Base-by-base conservation (phyloP, 2,113 vertebrate species). In the Oostethus manadensis region DNA sequence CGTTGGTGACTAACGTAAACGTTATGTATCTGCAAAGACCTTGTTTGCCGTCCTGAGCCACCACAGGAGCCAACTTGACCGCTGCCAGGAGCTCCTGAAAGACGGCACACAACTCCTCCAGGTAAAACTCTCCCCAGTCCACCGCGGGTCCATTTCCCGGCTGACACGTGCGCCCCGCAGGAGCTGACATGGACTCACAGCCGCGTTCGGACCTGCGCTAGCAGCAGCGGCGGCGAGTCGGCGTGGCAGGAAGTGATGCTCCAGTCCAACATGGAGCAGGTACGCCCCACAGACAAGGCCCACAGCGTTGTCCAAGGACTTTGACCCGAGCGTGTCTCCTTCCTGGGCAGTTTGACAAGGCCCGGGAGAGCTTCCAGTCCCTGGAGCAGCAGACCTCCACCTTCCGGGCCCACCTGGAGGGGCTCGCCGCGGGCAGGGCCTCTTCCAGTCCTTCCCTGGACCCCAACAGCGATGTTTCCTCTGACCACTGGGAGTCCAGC, bases 211-310 rank as follows among this genome's bases (percentile, higher is more conserved):
- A 61, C 51, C 35, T 62, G 57, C 2, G 53, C 82, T 46, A 40
- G 18, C 29, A 38, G 33, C 18, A 40, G 46, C 18, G 6, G 33
- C 33, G 22, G 63, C n/a, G 79, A 86, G 50, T 77, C 87, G 0
- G 56, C 84, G 44, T 91, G 90, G 90, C 83, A 77, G 0, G 87
- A 88, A 62, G 43, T 83, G 40, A 10, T 90, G 62, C 84, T 88
- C 21, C 87, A 89, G 80, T 66, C 79, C 51, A 90, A 86, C 82
- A 87, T 85, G 11, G 83, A 88, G 62, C 83, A 89, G 90, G 90
- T 91, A 78, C 4, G 13, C 38, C 14, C 11, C 14, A 26, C 9
- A 15, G 17, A 66, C 56, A 59, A 69, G 68, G 47, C 56, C 17
- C 11, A 29, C 9, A 22, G 35, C 26, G 49, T n/a, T 44, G 11